These are phyloP conservation scores for Aphaenogaster floridana DNA, from an alignment of 1,140 invertebrate genomes.

Conservation along the genomic window DNA sequence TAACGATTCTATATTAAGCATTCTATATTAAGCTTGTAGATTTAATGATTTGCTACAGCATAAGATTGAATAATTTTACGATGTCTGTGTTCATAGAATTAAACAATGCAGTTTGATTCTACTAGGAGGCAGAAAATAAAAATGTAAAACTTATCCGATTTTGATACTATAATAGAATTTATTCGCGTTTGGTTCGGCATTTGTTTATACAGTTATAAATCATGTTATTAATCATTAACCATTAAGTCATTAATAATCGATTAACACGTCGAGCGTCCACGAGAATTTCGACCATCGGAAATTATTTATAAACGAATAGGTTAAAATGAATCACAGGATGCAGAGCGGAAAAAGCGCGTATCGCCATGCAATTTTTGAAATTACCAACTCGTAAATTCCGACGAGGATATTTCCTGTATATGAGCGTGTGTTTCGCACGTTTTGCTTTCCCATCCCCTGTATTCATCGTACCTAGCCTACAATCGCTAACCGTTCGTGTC, in stretches of 20 bases:
- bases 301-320: constrained; percentile 71
- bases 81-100: not conserved
- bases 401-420: constrained; percentile 44
- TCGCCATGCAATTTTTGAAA: constrained; percentile 74
- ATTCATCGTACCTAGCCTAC: constrained; percentile 5
- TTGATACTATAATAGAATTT: not conserved
- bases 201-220: not conserved
- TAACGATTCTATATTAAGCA: not conserved
- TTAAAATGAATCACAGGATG: constrained; percentile 51
- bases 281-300: constrained; percentile 39
- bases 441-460: not conserved
- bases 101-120: not conserved
- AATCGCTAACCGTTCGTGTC: constrained; percentile 41
- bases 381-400: constrained; percentile 73
- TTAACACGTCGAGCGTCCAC: not conserved
- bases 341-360: constrained; percentile 67
- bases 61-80: constrained; percentile 5
- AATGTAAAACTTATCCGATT: not conserved
- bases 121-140: not conserved
- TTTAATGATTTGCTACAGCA: not conserved
- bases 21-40: not conserved
- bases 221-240: not conserved
- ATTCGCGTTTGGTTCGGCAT: not conserved
- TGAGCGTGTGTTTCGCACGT: constrained; percentile 36
- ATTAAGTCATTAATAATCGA: constrained; percentile 21